Evolutionary conservation across 2,113 vertebrate species (phyloP).

Genomic region (Pontoporia blainvillei): DNA sequence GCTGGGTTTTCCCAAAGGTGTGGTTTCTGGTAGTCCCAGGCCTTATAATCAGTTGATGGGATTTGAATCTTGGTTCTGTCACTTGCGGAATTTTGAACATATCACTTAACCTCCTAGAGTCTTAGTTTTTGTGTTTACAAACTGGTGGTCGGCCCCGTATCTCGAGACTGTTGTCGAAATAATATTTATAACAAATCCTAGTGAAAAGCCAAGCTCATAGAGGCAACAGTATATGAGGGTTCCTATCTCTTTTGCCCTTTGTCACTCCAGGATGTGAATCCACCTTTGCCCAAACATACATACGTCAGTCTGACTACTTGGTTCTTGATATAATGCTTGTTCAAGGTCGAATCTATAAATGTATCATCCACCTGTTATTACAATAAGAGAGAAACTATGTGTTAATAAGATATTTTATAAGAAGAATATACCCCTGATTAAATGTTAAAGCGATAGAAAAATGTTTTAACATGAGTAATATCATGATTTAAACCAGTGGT

Average conservation of each 20-base stretch:
- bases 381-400: not conserved
- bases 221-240: not conserved
- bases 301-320: slow-evolving; percentile 55
- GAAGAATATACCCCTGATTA: not conserved
- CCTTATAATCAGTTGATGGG: not conserved
- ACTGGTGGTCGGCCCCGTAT: not conserved
- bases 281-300: slow-evolving; percentile 46
- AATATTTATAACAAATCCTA: not conserved
- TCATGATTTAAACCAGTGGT: not conserved
- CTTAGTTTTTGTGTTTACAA: not conserved
- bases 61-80: not conserved
- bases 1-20: not conserved
- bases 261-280: not conserved
- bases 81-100: not conserved
- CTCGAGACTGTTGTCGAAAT: not conserved
- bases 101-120: not conserved
- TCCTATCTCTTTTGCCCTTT: not conserved
- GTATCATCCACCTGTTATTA: slow-evolving; percentile 65
- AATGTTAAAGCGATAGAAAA: slow-evolving; percentile 24
- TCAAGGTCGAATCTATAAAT: slow-evolving; percentile 58
- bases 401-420: slow-evolving; percentile 26
- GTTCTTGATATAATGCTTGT: slow-evolving; percentile 60
- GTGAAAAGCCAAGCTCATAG: not conserved
- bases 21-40: not conserved
- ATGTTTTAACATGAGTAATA: not conserved